These are phyloP conservation scores for Synanthedon vespiformis DNA, from an alignment of 2,888 invertebrate species.

Conservation along the genomic window DNA sequence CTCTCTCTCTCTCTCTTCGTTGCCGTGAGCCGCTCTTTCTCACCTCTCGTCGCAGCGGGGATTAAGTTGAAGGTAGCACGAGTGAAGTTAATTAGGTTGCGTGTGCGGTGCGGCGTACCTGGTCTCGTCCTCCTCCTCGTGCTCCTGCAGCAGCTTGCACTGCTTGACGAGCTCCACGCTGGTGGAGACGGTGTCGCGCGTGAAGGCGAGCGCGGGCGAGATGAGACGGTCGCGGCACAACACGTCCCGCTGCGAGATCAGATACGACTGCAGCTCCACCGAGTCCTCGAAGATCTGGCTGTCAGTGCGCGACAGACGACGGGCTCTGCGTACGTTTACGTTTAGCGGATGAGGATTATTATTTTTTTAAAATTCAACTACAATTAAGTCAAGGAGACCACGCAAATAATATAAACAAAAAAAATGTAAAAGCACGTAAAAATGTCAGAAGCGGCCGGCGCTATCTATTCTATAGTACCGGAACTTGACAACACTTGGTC, in stretches of 20 bases:
- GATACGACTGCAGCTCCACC: constrained; percentile 91
- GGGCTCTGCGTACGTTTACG: constrained; percentile 69
- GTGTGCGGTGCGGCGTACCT: constrained; percentile 23
- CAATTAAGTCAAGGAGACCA: too few relatives aligned
- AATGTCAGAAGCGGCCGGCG: too few relatives aligned
- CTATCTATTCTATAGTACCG: too few relatives aligned
- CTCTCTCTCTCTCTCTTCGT: too few relatives aligned
- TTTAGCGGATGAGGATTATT: background rate
- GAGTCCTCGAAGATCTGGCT: constrained; percentile 97
- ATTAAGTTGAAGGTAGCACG: too few relatives aligned
- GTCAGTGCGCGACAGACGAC: constrained; percentile 89
- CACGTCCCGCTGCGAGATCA: constrained; percentile 79
- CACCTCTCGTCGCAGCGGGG: too few relatives aligned
- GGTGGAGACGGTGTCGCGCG: constrained; percentile 78
- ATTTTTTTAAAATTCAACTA: too few relatives aligned
- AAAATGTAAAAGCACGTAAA: too few relatives aligned
- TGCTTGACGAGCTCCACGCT: constrained; percentile 82
- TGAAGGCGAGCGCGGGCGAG: constrained; percentile 89
- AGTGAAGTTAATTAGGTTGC: too few relatives aligned
- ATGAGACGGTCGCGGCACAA: constrained; percentile 84
- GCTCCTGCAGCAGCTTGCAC: constrained; percentile 81
- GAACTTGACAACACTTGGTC: too few relatives aligned
- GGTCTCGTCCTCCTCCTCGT: constrained; percentile 81
- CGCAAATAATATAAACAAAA: too few relatives aligned
- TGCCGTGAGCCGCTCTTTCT: too few relatives aligned